Evolutionary conservation across 2,113 vertebrate species (phyloP).

Genomic region (Hypocryptadius cinnamomeus): DNA sequence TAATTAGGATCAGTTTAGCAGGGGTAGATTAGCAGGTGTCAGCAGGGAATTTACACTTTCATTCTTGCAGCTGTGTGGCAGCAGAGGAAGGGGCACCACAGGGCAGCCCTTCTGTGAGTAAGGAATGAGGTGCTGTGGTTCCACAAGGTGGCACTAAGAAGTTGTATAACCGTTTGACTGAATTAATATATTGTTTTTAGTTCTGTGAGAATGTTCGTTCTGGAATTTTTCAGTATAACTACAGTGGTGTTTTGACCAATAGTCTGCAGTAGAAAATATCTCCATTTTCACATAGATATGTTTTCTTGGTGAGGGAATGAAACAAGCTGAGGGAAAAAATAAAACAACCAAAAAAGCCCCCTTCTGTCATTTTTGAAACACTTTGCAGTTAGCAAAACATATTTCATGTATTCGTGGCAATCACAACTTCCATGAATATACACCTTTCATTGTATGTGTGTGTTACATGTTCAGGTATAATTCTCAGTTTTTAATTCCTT

Average conservation of each 20-base stretch:
- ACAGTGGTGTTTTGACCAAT: neutral
- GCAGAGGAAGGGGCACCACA: neutral
- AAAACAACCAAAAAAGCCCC: neutral
- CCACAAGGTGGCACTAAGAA: slow-evolving; percentile 71
- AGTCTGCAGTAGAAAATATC: neutral
- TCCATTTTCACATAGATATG: neutral
- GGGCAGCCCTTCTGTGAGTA: too few species aligned
- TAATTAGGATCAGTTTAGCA: neutral
- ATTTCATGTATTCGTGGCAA: neutral
- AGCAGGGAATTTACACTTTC: neutral
- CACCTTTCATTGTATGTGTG: neutral
- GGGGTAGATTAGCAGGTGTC: neutral
- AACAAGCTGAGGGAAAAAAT: fast-evolving
- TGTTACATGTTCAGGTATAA: neutral
- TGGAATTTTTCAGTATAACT: neutral
- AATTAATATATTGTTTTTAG: neutral
- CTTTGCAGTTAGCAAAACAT: neutral
- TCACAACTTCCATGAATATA: neutral
- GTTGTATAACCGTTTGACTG: neutral
- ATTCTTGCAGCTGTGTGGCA: fast-evolving
- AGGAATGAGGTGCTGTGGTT: neutral
- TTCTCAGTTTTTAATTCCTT: neutral
- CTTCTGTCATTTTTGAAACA: neutral
- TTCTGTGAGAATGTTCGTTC: neutral
- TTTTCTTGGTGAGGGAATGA: neutral